These are phyloP conservation scores for Notechis scutatus DNA, from an alignment of 2,113 vertebrate species.

Conservation along the genomic window DNA sequence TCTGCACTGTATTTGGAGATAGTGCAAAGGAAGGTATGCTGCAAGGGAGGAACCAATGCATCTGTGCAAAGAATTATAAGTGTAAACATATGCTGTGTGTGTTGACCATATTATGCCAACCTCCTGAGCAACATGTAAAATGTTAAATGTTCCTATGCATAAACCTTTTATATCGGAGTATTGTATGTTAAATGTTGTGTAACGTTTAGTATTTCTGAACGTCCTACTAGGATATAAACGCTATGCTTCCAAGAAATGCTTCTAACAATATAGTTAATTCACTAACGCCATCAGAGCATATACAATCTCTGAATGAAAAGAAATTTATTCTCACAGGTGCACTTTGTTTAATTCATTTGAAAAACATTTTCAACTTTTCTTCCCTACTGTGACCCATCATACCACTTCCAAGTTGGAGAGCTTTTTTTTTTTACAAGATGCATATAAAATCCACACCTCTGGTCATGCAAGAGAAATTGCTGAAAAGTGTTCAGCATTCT, in stretches of 20 bases:
- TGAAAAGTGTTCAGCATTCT: conserved; percentile 52
- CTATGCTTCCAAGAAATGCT: conserved; percentile 29
- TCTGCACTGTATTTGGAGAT: background rate
- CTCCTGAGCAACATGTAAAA: background rate
- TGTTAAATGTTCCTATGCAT: background rate
- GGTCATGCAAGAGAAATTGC: conserved; percentile 62
- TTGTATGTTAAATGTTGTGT: conserved; percentile 17
- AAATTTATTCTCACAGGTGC: conserved; percentile 41
- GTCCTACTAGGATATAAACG: conserved; percentile 7
- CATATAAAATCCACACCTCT: conserved; percentile 69
- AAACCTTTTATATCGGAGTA: background rate
- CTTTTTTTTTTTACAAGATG: conserved; percentile 45
- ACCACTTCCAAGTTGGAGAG: conserved; percentile 48
- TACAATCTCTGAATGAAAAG: conserved; percentile 34
- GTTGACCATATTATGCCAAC: background rate
- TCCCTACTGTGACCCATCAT: conserved; percentile 52
- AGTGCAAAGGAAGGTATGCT: background rate
- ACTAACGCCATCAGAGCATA: conserved; percentile 30
- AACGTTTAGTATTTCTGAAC: conserved; percentile 20
- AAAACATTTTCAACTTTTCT: conserved; percentile 54
- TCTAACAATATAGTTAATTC: conserved; percentile 37
- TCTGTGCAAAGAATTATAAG: background rate
- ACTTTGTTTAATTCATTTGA: conserved; percentile 44
- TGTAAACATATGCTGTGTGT: background rate
- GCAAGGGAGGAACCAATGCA: background rate